Evolutionary conservation across 2,797 vertebrate species (phyloP), one percentile per base, ranked within the genome.

Genomic region (Ambastaia sidthimunki): DNA sequence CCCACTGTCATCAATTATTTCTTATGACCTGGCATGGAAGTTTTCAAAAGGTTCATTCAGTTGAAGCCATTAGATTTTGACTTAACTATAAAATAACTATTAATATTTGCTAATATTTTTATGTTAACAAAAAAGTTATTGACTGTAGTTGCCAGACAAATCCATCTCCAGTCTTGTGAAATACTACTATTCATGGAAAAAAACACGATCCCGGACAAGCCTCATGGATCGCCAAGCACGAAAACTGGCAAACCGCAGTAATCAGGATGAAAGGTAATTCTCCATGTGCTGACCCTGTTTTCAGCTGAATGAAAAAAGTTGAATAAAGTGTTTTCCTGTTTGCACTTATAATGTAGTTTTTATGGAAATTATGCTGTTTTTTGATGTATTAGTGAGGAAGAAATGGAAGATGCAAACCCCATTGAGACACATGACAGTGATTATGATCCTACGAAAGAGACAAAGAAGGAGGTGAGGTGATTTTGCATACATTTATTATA

Each of bases 141-240:
- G 13, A 21, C 60, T 66, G 54, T 50, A 95, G 94, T 84, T 95
- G 21, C 98, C 97, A 77, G 97, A 99, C 88, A 99, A 99, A 83
- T 96, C 97, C 84, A 99, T 99, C 90, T 97, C 96, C 90, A 98
- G 97, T 80, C 94, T 99, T 90, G 98, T 99, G 85, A 98, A 98
- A 89, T 99, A 99, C 82, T 99, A 99, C 90, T 99, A 99, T 89
- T 98, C 97, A 0, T 99, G 98, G 98, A 99, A 99, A 92, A 99
- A 99, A 92, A 99, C 97, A 0, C 96, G 97, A 10, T 98, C 97
- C 86, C 94, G 97, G 85, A 99, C 97, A 77, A 99, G 98, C 85
- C 91, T 99, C 87, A 99, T 99, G 97, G 97, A 99, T 90, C 95
- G 97, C 0, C 97, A 99, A 90, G 97, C 98, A 67, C 94, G 97